These are phyloP conservation scores for Bombyx mandarina DNA, from an alignment of 1,140 invertebrate genomes.

Conservation along the genomic window DNA sequence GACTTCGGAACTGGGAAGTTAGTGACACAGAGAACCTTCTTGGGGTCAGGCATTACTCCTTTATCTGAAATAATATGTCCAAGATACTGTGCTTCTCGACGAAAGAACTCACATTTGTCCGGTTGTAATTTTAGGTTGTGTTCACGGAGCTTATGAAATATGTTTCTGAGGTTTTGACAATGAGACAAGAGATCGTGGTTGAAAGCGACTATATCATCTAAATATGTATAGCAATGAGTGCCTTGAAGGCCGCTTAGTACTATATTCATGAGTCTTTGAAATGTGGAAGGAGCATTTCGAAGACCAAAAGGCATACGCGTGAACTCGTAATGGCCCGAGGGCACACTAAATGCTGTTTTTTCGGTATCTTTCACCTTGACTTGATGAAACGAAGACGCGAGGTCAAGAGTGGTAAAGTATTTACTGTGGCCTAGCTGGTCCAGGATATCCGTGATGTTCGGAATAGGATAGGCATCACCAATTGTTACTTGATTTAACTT, in stretches of 20 bases:
- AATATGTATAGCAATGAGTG: conserved; percentile 2
- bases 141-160: background rate
- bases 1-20: too few species aligned
- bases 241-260: conserved; percentile 8
- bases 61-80: background rate
- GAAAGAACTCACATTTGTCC: conserved; percentile 8
- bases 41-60: background rate
- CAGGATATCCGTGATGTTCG: conserved; percentile 8
- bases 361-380: conserved; percentile 24
- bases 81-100: conserved; percentile 1
- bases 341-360: conserved; percentile 34
- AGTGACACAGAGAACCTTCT: too few species aligned
- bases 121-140: background rate
- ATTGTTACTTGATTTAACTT: conserved; percentile 26
- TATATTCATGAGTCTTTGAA: conserved; percentile 5
- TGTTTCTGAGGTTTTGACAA: background rate
- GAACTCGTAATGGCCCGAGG: conserved; percentile 11
- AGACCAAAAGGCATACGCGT: conserved; percentile 9
- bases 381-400: conserved; percentile 58
- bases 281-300: conserved; percentile 8
- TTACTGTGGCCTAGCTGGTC: conserved; percentile 13
- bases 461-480: conserved; percentile 27
- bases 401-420: conserved; percentile 43
- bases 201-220: conserved; percentile 2
- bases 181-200: background rate